Base-by-base conservation (phyloP, 2,888 invertebrate genomes). In the Watsonalla binaria region DNA sequence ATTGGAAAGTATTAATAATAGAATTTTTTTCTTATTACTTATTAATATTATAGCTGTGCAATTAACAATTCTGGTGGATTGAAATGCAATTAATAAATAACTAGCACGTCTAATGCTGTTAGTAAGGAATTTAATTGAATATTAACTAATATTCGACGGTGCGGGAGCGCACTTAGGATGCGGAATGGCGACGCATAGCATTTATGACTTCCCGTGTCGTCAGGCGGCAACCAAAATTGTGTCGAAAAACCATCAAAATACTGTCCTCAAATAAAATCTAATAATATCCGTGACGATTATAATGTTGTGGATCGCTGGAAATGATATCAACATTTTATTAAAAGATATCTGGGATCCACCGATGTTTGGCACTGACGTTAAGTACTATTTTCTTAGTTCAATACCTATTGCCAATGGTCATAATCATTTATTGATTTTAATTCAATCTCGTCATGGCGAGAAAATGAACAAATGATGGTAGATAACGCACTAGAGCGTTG, bases 171-270 rank as follows among this genome's bases (percentile, higher is more conserved):
- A 66, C 67, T 74, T 67, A 59, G 63, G 68, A 64, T 66, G 50
- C 51, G 55, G 55, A 54, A 54, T 52, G 53, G 68, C 66, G 73
- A 55, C 70, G 74, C 68, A 68, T 65, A 66, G 62, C 70, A 62
- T 87, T 87, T 84, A 88, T 74, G 77, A 84, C 84, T 85, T 86
- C 87, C 88, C 75, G 84, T 82, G 81, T 79, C 76, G 79, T 73
- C 79, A 69, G 60, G 68, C 54, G 63, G 66, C 70, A 74, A 70
- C 77, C 72, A 73, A 66, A 82, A 76, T 76, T 74, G 74, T 74
- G 74, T 72, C 63, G 73, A 81, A 81, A 76, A 79, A 72, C 71
- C 76, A 81, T 82, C 78, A 80, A 84, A 83, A 82, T 76, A 76
- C 69, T 76, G 72, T 74, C 68, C 62, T 60, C 63, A 72, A 70